A percentile compares a stretch with the other conserved stretches of the same genome.
phyloP scores from a whole-genome alignment of 2,797 vertebrate genomes.

The Knipowitschia caucasica region DNA sequence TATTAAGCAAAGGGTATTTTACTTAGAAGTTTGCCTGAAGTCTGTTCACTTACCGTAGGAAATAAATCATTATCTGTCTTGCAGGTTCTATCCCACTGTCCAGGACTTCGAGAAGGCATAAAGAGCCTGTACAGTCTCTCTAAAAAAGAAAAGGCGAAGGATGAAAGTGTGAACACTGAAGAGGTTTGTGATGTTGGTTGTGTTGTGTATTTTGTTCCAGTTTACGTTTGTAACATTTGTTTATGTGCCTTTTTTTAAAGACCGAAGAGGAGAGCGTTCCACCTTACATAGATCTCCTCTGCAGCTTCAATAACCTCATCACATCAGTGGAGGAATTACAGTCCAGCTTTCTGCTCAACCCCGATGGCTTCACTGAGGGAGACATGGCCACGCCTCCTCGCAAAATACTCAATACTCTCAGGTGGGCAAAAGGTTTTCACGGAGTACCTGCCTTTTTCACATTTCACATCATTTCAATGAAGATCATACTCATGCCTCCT shows the following conservation, averaged over 20 bases:
- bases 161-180: constrained; percentile 50
- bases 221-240: too few species aligned
- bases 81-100: constrained; percentile 94
- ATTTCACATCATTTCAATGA: neutral
- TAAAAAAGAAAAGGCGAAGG: constrained; percentile 78
- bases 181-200: too few species aligned
- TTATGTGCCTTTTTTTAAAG: too few species aligned
- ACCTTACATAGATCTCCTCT: constrained; percentile 85
- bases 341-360: constrained; percentile 87
- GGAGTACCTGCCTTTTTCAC: neutral
- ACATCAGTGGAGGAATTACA: constrained; percentile 91
- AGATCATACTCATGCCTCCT: too few species aligned
- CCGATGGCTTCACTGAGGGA: constrained; percentile 83
- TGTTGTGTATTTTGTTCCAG: neutral
- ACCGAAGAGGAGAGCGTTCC: constrained; percentile 74
- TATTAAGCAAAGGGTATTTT: too few species aligned
- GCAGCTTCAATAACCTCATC: constrained; percentile 88
- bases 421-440: constrained; percentile 65
- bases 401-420: constrained; percentile 87
- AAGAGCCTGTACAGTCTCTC: constrained; percentile 85
- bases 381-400: constrained; percentile 91
- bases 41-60: neutral
- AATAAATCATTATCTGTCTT: neutral
- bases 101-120: constrained; percentile 89
- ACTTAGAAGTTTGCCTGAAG: neutral